Conservation (phyloP, 2,797 vertebrate species). For the Halcyon badia region DNA sequence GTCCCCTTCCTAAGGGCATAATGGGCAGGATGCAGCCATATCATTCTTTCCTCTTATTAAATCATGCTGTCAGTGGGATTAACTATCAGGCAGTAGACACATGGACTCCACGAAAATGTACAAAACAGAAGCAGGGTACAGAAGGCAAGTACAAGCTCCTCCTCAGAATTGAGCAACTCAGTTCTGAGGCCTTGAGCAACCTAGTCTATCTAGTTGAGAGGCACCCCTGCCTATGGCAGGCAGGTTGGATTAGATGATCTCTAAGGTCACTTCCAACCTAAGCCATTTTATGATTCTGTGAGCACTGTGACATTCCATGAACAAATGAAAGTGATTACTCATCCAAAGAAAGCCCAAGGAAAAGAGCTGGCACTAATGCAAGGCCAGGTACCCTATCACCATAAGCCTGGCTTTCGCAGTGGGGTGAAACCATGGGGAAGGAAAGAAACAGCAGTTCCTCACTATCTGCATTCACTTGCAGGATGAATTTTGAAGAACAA, state of each 20-base stretch:
- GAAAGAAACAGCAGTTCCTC: neutral
- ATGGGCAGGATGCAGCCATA: conserved; percentile 74
- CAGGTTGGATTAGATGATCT: no score
- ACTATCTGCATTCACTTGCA: neutral
- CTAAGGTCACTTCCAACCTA: no score
- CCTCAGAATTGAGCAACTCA: conserved; percentile 8
- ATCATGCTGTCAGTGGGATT: conserved; percentile 68
- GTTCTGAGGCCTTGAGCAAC: no score
- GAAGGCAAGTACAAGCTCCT: conserved; percentile 39
- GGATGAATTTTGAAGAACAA: neutral
- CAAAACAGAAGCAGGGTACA: conserved; percentile 59
- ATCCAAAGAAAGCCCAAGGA: conserved; percentile 54
- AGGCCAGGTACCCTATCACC: conserved; percentile 15
- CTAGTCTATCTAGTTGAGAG: no score
- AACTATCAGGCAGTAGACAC: conserved; percentile 69
- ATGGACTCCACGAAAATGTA: conserved; percentile 68
- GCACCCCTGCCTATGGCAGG: no score
- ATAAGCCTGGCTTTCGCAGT: neutral
- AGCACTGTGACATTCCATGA: conserved; percentile 37
- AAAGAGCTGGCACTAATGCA: conserved; percentile 59
- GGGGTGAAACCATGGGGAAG: neutral
- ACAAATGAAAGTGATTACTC: conserved; percentile 67
- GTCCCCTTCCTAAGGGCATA: conserved; percentile 74
- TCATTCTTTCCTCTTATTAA: conserved; percentile 72
- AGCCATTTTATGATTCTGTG: no score